These are phyloP conservation scores for Enteromius mattozi DNA, from an alignment of 2,797 vertebrate genomes.

Conservation along the genomic window DNA sequence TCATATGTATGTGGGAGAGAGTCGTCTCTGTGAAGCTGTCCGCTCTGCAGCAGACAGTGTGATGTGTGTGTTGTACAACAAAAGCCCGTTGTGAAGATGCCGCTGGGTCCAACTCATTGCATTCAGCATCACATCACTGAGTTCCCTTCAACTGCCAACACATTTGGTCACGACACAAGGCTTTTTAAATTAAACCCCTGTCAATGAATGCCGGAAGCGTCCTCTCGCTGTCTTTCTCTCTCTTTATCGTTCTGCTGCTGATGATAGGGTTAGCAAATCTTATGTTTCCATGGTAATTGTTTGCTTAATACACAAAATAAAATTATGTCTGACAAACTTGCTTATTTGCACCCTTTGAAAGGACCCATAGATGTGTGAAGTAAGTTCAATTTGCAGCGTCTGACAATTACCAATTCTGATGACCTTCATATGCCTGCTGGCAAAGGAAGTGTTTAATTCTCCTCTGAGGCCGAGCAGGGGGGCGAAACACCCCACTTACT, in stretches of 20 bases:
- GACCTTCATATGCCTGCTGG: conserved; percentile 82
- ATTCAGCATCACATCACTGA: conserved; percentile 79
- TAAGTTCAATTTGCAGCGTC: conserved; percentile 86
- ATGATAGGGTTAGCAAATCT: conserved; percentile 82
- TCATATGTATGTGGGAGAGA: conserved; percentile 74
- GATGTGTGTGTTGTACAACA: conserved; percentile 71
- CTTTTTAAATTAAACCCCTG: conserved; percentile 94
- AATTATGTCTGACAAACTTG: conserved; percentile 77
- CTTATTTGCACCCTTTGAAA: conserved; percentile 90
- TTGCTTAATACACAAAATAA: conserved; percentile 85
- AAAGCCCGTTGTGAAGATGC: conserved; percentile 58
- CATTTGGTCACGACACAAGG: conserved; percentile 80
- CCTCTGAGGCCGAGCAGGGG: conserved; percentile 74
- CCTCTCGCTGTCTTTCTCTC: conserved; percentile 11
- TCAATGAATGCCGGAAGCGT: conserved; percentile 84
- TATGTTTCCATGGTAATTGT: conserved; percentile 89
- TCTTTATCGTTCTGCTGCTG: conserved; percentile 70
- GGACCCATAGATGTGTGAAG: conserved; percentile 89
- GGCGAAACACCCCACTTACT: conserved; percentile 78
- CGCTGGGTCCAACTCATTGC: conserved; percentile 69
- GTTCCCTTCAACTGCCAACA: conserved; percentile 84
- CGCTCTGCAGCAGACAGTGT: conserved; percentile 55
- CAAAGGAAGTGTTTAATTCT: conserved; percentile 81
- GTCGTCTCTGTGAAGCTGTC: conserved; percentile 63
- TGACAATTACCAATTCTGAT: conserved; percentile 80